These are phyloP conservation scores for Acrocephalus arundinaceus DNA, from an alignment of 2,113 vertebrate genomes.

Conservation along the genomic window DNA sequence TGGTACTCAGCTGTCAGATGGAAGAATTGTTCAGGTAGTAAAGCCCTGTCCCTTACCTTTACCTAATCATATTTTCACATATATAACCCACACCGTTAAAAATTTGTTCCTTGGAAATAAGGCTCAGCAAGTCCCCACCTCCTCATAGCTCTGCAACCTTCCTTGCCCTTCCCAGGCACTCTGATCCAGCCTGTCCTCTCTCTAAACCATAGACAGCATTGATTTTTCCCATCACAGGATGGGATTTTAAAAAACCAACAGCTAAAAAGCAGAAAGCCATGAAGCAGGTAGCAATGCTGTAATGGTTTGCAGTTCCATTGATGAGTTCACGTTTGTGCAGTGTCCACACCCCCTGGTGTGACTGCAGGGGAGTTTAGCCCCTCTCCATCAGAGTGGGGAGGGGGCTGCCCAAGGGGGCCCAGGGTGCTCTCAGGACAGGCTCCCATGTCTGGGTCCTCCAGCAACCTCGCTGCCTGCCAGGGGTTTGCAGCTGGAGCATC, in stretches of 20 bases:
- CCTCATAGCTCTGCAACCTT: not conserved
- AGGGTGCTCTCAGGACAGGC: not conserved
- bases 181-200: not conserved
- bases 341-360: not conserved
- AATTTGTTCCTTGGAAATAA: not conserved
- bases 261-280: not conserved
- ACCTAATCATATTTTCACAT: not conserved
- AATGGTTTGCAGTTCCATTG: not conserved
- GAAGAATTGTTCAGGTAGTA: not conserved
- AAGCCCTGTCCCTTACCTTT: not conserved
- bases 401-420: not conserved
- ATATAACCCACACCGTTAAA: not conserved
- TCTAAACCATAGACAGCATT: not conserved
- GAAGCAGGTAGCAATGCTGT: not conserved
- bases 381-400: accelerated
- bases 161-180: not conserved
- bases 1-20: not conserved
- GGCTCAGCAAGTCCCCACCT: not conserved
- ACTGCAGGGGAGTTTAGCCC: not conserved
- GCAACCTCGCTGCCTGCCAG: not conserved
- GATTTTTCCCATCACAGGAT: not conserved
- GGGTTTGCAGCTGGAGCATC: constrained; percentile 29
- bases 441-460: not conserved
- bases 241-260: not conserved
- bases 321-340: not conserved